phyloP scores from a whole-genome alignment of 2,888 invertebrate species.

The Drepana falcataria region DNA sequence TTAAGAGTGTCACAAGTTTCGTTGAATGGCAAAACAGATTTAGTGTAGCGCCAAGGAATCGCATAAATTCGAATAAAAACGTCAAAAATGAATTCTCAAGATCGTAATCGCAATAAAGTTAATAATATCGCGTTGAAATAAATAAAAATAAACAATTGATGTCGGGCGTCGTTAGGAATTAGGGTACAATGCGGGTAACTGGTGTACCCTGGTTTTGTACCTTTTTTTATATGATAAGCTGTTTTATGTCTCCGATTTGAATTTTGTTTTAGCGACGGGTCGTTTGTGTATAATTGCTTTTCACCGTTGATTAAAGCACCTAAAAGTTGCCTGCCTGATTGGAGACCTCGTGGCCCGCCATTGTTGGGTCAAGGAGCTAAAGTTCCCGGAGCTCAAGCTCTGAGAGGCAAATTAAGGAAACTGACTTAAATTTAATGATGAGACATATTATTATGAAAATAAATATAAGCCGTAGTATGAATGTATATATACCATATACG shows the following conservation, averaged over 20 bases:
- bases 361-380: too few species aligned
- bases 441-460: too few species aligned
- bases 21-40: slow-evolving; percentile 15
- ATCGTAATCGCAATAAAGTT: slow-evolving; percentile 76
- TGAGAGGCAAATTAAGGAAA: too few species aligned
- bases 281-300: too few species aligned
- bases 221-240: slow-evolving; percentile 6
- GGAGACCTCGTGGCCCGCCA: too few species aligned
- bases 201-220: slow-evolving; percentile 28
- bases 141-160: slow-evolving; percentile 68
- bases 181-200: slow-evolving; percentile 53
- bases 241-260: background rate
- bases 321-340: too few species aligned
- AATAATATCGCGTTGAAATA: slow-evolving; percentile 73
- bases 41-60: slow-evolving; percentile 46
- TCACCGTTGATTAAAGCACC: too few species aligned
- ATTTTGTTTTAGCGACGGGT: too few species aligned
- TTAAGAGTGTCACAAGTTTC: slow-evolving; percentile 24
- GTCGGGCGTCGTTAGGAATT: slow-evolving; percentile 59
- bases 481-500: too few species aligned
- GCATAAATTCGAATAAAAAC: slow-evolving; percentile 76
- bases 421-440: too few species aligned
- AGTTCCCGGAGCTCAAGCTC: too few species aligned
- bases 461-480: too few species aligned
- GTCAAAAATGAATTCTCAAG: slow-evolving; percentile 75